These are phyloP conservation scores for Oscheius myriophilus DNA, from an alignment of 2,888 invertebrate species.

Conservation along the genomic window DNA sequence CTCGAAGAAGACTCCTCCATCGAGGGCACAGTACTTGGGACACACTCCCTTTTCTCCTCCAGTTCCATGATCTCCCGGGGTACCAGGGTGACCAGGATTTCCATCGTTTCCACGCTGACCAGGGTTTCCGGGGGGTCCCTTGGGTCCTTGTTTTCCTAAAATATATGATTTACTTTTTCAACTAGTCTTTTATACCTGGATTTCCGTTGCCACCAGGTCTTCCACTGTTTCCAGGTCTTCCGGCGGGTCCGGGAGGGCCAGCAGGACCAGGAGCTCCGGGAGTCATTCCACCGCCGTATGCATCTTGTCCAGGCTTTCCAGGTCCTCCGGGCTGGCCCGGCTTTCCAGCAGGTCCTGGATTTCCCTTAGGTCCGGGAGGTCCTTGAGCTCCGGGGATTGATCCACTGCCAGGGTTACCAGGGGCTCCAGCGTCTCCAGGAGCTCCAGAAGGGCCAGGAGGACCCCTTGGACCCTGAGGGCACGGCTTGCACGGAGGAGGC, in stretches of 20 bases:
- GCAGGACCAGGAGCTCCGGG: slow-evolving; percentile 1
- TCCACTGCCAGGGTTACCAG: background rate
- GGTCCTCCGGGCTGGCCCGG: background rate
- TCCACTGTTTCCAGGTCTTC: background rate
- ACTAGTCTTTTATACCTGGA: background rate
- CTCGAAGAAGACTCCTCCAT: slow-evolving; percentile 21
- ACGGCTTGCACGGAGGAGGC: slow-evolving; percentile 10
- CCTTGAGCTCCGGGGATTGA: background rate
- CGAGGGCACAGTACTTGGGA: slow-evolving; percentile 34
- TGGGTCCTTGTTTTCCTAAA: slow-evolving; percentile 55
- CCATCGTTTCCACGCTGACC: slow-evolving; percentile 58
- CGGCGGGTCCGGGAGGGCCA: slow-evolving; percentile 1
- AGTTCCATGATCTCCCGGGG: slow-evolving; percentile 11
- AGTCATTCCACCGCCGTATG: background rate
- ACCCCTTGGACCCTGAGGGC: background rate
- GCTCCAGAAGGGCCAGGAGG: slow-evolving; percentile 1
- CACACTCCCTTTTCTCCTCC: slow-evolving; percentile 22
- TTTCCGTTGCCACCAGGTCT: background rate
- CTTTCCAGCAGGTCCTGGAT: background rate
- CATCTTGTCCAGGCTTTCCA: background rate
- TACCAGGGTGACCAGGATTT: slow-evolving; percentile 39
- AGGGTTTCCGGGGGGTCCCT: slow-evolving; percentile 63
- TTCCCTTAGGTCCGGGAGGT: background rate
- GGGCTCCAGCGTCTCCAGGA: background rate
- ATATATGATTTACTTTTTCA: background rate